Evolutionary conservation across 37 sponge, comb jelly and placozoan species (phyloP).

Genomic region (Ephydatia muelleri): DNA sequence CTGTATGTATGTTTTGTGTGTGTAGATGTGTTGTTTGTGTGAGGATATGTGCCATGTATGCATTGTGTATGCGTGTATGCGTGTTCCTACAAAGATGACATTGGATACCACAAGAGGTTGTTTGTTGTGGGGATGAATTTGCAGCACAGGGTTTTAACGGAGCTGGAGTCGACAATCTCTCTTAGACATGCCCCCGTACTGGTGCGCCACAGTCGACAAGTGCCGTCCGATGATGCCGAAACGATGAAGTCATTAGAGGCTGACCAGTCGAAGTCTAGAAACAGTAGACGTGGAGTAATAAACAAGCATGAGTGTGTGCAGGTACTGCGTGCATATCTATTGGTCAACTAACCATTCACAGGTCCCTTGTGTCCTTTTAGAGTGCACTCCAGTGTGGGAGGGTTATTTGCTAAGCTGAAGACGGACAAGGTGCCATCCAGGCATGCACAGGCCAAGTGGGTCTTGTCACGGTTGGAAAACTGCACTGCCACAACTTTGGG

Average conservation of each 20-base stretch:
- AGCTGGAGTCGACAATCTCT: conserved; percentile 50
- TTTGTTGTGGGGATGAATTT: conserved; percentile 63
- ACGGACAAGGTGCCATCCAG: conserved; percentile 84
- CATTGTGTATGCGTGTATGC: no score
- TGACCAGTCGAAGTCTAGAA: conserved; percentile 89
- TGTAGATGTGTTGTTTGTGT: no score
- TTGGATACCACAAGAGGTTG: conserved; percentile 70
- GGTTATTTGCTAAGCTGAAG: conserved; percentile 58
- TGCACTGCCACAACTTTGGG: conserved; percentile 57
- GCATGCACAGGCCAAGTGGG: conserved; percentile 73
- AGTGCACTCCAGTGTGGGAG: conserved; percentile 65
- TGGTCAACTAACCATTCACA: conserved; percentile 67
- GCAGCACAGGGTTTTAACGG: conserved; percentile 48
- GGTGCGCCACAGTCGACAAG: conserved; percentile 81
- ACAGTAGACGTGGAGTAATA: not conserved
- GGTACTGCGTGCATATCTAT: not conserved
- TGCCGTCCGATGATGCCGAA: conserved; percentile 84
- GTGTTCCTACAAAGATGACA: not conserved
- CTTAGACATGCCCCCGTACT: conserved; percentile 69
- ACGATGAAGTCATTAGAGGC: conserved; percentile 77
- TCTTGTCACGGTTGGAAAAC: conserved; percentile 85
- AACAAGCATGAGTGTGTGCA: no score
- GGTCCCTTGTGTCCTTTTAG: conserved; percentile 73
- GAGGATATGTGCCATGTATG: no score
- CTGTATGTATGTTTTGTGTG: not conserved